Base-by-base conservation (phyloP, 2,797 vertebrate genomes). In the Spondyliosoma cantharus region DNA sequence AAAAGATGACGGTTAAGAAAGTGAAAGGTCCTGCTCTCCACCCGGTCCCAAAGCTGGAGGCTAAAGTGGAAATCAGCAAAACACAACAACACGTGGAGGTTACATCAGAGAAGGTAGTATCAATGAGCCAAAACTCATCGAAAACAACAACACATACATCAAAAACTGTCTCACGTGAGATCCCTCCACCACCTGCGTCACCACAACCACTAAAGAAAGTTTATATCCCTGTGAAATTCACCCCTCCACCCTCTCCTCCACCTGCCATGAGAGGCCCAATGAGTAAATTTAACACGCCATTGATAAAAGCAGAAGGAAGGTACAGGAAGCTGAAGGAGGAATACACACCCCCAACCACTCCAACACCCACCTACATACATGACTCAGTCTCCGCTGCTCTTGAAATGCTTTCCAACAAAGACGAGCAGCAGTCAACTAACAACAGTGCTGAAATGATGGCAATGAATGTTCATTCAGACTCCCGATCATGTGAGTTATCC, bases 221-320 rank as follows among this genome's bases (percentile, higher is more conserved):
- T 73, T 87, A 92, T 76, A 74, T 92, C 52, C 94, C 95, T 1
- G 69, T 95, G 52, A 96, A 84, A 88, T 95, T 96, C 67, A 97
- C 96, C 64, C 95, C 96, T 58, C 93, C 96, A 42, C 93, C 95
- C 53, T 93, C 92, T 53, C 94, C 95, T 69, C 82, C 93, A 48
- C 94, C 92, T 19, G 84, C 71, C 74, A 90, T 85, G 86, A 96
- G 90, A 89, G 93, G 92, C 12, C 96, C 96, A 90, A 74, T 86
- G 58, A 95, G 94, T 87, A 97, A 95, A 95, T 98, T 97, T 88
- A 96, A 94, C 91, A 98, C 97, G 17, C 95, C 96, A n/a, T 92
- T 98, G 91, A 98, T 98, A 92, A 95, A 97, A 85, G 95, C 97
- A 52, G 96, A 98, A 89, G 95, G 96, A 91, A 97, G 96, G 83